phyloP scores from a whole-genome alignment of 2,113 vertebrate species.

The Chaenogobius annularis region DNA sequence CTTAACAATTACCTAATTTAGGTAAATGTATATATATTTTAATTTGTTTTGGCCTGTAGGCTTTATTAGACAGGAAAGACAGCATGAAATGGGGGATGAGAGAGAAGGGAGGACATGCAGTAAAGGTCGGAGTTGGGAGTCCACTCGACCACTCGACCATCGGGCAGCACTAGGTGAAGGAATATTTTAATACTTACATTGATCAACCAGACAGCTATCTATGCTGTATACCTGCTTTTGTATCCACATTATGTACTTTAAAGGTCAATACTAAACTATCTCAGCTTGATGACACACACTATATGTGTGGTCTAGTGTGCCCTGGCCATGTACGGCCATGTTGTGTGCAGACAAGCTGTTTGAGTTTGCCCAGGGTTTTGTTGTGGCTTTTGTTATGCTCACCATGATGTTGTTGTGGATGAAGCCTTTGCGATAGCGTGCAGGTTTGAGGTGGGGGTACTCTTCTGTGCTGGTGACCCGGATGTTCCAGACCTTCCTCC shows the following conservation, averaged over 20 bases:
- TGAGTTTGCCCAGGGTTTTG: conserved; percentile 8
- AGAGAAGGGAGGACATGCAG: too few species aligned
- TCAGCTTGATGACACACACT: not conserved
- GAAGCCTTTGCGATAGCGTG: conserved; percentile 91
- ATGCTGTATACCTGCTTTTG: not conserved
- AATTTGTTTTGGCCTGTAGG: too few species aligned
- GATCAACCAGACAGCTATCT: not conserved
- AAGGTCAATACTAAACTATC: not conserved
- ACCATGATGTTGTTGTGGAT: conserved; percentile 95
- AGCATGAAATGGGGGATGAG: too few species aligned
- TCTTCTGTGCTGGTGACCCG: conserved; percentile 96
- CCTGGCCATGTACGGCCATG: conserved; percentile 13
- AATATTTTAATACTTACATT: not conserved
- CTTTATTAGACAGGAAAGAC: too few species aligned
- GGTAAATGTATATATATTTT: too few species aligned
- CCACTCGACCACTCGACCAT: too few species aligned
- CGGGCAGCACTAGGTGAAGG: too few species aligned
- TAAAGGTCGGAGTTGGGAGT: too few species aligned
- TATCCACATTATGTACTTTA: not conserved
- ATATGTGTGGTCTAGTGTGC: not conserved
- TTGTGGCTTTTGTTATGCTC: conserved; percentile 46
- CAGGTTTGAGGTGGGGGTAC: conserved; percentile 95
- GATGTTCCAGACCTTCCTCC: conserved; percentile 95
- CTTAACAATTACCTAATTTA: too few species aligned
- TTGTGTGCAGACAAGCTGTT: conserved; percentile 14